Percentiles rank a stretch among this genome's conserved stretches.
Conservation (phyloP, 23 tunicate species). For the Aplidium turbinatum region DNA sequence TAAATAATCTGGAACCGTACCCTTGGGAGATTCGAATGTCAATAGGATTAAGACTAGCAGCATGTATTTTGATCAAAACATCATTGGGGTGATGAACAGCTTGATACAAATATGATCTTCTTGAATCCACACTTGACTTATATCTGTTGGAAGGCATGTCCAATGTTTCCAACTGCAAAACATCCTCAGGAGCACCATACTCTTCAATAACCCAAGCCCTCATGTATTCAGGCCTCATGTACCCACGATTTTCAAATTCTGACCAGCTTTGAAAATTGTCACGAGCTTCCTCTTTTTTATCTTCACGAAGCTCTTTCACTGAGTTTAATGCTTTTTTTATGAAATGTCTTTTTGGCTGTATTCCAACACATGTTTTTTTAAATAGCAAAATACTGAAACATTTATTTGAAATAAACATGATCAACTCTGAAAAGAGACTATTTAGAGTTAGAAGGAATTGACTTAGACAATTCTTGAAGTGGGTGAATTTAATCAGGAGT, state of each 20-base stretch:
- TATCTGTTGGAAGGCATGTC: constrained; percentile 37
- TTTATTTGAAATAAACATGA: too few relatives aligned
- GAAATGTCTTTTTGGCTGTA: too few relatives aligned
- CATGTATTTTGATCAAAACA: constrained; percentile 81
- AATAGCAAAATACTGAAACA: too few relatives aligned
- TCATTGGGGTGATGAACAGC: constrained; percentile 70
- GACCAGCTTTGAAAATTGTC: constrained; percentile 78
- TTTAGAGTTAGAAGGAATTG: too few relatives aligned
- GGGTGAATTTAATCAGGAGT: too few relatives aligned
- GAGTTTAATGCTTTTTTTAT: too few relatives aligned
- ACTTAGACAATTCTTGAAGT: too few relatives aligned
- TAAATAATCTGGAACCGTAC: constrained; percentile 58
- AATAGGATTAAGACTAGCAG: constrained; percentile 87
- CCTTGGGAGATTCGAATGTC: constrained; percentile 75
- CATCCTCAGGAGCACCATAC: constrained; percentile 71
- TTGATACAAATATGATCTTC: constrained; percentile 48
- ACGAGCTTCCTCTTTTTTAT: constrained; percentile 13
- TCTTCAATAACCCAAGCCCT: constrained; percentile 75
- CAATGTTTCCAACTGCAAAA: constrained; percentile 49
- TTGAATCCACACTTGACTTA: constrained; percentile 29
- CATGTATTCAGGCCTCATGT: constrained; percentile 65
- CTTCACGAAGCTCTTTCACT: too few relatives aligned
- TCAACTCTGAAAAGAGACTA: too few relatives aligned
- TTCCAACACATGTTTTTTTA: too few relatives aligned
- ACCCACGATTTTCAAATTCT: constrained; percentile 82